Conservation (phyloP, 1,140 invertebrate species). For the Diprion similis region DNA sequence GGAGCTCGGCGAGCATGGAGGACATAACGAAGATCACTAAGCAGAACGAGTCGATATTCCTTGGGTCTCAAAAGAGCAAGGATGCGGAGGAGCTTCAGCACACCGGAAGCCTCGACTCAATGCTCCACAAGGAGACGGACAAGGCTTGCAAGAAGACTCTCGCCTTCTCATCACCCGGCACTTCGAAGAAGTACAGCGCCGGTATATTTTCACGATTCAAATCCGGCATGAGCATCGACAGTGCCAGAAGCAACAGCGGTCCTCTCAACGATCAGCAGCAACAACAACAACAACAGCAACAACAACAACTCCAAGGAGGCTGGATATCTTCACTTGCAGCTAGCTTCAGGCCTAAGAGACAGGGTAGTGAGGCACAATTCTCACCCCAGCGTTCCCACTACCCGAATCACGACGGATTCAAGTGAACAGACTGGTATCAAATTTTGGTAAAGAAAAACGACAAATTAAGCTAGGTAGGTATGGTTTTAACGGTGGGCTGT, state of each 20-base stretch:
- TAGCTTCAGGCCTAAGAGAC: slow-evolving; percentile 54
- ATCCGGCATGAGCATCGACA: slow-evolving; percentile 58
- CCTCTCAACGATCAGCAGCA: slow-evolving; percentile 50
- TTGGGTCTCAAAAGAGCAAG: slow-evolving; percentile 48
- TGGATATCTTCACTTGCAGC: slow-evolving; percentile 59
- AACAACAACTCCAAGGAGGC: slow-evolving; percentile 40
- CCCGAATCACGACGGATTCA: slow-evolving; percentile 48
- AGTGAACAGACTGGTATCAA: slow-evolving; percentile 47
- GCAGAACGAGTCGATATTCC: slow-evolving; percentile 43
- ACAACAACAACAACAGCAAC: slow-evolving; percentile 34
- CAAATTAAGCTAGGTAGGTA: neutral
- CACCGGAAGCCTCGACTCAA: slow-evolving; percentile 56
- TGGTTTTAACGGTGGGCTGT: neutral
- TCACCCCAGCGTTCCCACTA: slow-evolving; percentile 33
- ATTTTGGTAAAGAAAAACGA: neutral
- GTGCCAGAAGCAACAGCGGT: slow-evolving; percentile 51
- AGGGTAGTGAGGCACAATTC: slow-evolving; percentile 35
- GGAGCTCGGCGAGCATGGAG: slow-evolving; percentile 60
- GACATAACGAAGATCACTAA: slow-evolving; percentile 59
- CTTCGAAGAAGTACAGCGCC: slow-evolving; percentile 47
- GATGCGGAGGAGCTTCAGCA: slow-evolving; percentile 50
- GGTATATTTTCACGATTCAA: slow-evolving; percentile 55
- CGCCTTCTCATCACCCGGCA: slow-evolving; percentile 42
- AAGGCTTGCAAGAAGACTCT: slow-evolving; percentile 43
- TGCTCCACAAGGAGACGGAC: slow-evolving; percentile 50